phyloP scores from a whole-genome alignment of 1,140 invertebrate species.

The Zaprionus lachaisei region DNA sequence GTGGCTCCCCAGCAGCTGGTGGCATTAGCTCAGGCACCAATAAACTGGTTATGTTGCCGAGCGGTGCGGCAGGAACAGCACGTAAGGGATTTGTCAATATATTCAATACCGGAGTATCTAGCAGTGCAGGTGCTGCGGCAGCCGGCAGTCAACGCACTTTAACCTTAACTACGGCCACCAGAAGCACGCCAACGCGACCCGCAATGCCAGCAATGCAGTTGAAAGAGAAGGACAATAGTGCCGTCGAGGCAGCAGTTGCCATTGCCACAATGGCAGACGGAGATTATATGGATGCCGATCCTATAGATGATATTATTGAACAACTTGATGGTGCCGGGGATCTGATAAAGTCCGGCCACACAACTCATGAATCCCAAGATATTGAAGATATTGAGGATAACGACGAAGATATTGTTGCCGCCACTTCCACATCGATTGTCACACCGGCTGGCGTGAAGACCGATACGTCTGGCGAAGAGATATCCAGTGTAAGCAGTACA shows the following conservation, averaged over 20 bases:
- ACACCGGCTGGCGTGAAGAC: background rate
- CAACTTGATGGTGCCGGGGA: conserved; percentile 78
- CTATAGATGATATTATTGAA: conserved; percentile 83
- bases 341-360: conserved; percentile 23
- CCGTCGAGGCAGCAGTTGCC: conserved; percentile 63
- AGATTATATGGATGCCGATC: conserved; percentile 50
- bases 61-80: conserved; percentile 66
- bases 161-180: conserved; percentile 47
- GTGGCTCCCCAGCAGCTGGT: conserved; percentile 73
- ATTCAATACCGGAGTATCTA: conserved; percentile 56
- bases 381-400: conserved; percentile 30
- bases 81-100: conserved; percentile 77
- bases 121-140: background rate
- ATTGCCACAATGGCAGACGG: conserved; percentile 34
- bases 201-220: conserved; percentile 53
- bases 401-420: conserved; percentile 22
- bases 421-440: conserved; percentile 45
- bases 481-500: conserved; percentile 65
- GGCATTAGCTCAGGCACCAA: conserved; percentile 28
- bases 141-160: conserved; percentile 50
- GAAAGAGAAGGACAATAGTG: conserved; percentile 43
- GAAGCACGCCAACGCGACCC: conserved; percentile 68
- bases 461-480: conserved; percentile 41
- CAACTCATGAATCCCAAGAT: background rate
- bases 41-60: conserved; percentile 81